Conservation (phyloP, 2,113 vertebrate species). For the Bungarus multicinctus region DNA sequence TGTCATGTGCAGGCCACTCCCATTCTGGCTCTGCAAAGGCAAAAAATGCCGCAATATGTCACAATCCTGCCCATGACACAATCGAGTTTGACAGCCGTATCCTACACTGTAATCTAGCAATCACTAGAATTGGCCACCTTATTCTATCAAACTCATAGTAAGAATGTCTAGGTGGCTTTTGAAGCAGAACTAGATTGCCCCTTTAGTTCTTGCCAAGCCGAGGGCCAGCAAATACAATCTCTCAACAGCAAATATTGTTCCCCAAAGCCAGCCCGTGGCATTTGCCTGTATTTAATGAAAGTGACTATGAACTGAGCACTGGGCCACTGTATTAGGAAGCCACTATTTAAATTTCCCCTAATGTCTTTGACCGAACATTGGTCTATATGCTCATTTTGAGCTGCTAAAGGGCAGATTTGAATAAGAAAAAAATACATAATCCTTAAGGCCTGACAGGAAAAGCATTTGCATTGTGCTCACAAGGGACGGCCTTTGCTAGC, state of each 20-base stretch:
- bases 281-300: background rate
- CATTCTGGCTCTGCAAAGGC: too few relatives aligned
- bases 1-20: too few relatives aligned
- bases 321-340: background rate
- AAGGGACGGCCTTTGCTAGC: conserved; percentile 39
- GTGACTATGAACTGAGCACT: background rate
- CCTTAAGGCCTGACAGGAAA: conserved; percentile 20
- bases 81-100: too few relatives aligned
- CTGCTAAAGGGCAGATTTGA: conserved; percentile 8
- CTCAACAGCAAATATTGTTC: background rate
- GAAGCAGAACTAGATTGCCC: background rate
- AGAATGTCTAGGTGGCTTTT: background rate
- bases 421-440: conserved; percentile 24
- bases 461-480: conserved; percentile 17
- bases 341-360: background rate
- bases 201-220: background rate
- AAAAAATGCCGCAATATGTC: too few relatives aligned
- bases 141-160: background rate
- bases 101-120: background rate
- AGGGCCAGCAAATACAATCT: background rate
- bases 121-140: background rate
- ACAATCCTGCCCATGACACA: too few relatives aligned
- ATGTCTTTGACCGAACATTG: background rate
- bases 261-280: background rate
- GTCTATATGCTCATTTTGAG: background rate